Conservation (phyloP, 2,888 invertebrate species). For the Drosophila engyochracea region DNA sequence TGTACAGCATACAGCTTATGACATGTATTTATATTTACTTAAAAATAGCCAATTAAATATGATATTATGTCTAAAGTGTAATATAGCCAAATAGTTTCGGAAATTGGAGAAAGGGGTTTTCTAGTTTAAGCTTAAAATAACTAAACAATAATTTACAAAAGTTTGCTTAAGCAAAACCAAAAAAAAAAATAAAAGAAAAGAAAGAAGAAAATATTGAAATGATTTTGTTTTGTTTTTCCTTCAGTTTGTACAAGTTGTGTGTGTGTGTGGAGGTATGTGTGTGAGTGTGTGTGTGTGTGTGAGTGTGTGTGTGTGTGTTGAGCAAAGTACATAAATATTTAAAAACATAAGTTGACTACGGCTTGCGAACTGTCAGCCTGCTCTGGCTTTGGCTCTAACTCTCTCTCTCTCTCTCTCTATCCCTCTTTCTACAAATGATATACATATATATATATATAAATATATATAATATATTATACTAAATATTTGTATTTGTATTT, state of each 20-base stretch:
- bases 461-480: slow-evolving; percentile 21
- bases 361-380: slow-evolving; percentile 39
- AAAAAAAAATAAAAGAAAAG: neutral
- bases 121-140: slow-evolving; percentile 8
- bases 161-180: slow-evolving; percentile 5
- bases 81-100: slow-evolving; percentile 26
- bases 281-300: neutral
- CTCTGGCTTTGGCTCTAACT: slow-evolving; percentile 51
- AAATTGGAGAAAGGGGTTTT: neutral
- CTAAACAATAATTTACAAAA: slow-evolving; percentile 32
- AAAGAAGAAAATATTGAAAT: slow-evolving; percentile 16
- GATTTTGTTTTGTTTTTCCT: slow-evolving; percentile 4
- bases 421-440: slow-evolving; percentile 17
- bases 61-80: slow-evolving; percentile 8
- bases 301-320: slow-evolving; percentile 29
- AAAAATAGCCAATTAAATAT: slow-evolving; percentile 26
- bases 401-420: slow-evolving; percentile 15
- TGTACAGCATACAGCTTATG: slow-evolving; percentile 13
- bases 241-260: slow-evolving; percentile 29
- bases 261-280: slow-evolving; percentile 9
- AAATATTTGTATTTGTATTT: neutral
- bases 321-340: slow-evolving; percentile 41
- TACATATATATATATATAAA: slow-evolving; percentile 9
- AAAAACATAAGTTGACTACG: slow-evolving; percentile 40
- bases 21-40: slow-evolving; percentile 19